These are phyloP conservation scores for Bombus vancouverensis DNA, from an alignment of 1,140 invertebrate genomes.

Conservation along the genomic window DNA sequence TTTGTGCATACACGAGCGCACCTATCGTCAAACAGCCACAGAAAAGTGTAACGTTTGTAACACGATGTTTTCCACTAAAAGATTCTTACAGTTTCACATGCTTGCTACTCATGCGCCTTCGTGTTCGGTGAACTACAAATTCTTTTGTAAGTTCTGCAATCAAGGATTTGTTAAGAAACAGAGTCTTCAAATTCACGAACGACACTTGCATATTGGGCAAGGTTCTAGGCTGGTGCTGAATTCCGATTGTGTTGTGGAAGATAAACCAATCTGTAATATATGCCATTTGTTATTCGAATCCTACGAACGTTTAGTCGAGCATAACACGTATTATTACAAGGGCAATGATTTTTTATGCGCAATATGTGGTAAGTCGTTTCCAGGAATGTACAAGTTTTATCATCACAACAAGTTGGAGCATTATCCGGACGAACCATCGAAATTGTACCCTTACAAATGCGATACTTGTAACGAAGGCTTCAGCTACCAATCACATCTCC, in stretches of 20 bases:
- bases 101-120: constrained; percentile 33
- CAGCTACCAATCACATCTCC: constrained; percentile 55
- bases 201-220: constrained; percentile 49
- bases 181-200: constrained; percentile 45
- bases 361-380: constrained; percentile 56
- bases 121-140: neutral
- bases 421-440: constrained; percentile 23
- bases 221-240: too few species aligned
- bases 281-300: constrained; percentile 68
- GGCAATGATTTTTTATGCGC: constrained; percentile 49
- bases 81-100: constrained; percentile 49
- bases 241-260: too few species aligned
- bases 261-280: too few species aligned
- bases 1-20: constrained; percentile 58
- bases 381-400: constrained; percentile 64
- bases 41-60: constrained; percentile 54
- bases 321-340: constrained; percentile 62
- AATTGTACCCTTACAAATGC: constrained; percentile 55
- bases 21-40: neutral
- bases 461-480: constrained; percentile 68
- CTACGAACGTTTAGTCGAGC: constrained; percentile 48
- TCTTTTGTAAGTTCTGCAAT: constrained; percentile 58
- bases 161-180: constrained; percentile 60
- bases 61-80: constrained; percentile 55
- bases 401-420: constrained; percentile 69